phyloP scores from a whole-genome alignment of 2,113 vertebrate genomes.

The Ophthalmolycus amberensis region DNA sequence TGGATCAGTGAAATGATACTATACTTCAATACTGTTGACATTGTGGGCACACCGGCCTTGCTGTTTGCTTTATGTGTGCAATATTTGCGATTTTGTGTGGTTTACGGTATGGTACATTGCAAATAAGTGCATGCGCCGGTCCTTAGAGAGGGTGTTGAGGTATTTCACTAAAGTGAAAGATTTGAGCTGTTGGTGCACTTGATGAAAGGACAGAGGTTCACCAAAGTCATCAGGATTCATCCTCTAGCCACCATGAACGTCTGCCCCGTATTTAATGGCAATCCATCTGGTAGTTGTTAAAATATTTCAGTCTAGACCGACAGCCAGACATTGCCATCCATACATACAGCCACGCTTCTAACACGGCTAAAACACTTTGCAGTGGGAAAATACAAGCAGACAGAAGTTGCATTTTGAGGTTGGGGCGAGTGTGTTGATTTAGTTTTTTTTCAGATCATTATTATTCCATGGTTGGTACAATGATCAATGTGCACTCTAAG shows the following conservation, averaged over 20 bases:
- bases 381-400: constrained; percentile 48
- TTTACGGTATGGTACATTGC: background rate
- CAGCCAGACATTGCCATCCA: background rate
- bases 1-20: too few species aligned
- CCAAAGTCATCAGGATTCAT: background rate
- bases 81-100: background rate
- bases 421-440: constrained; percentile 60
- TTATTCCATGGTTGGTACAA: constrained; percentile 60
- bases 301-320: constrained; percentile 13
- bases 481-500: constrained; percentile 54
- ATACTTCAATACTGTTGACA: background rate
- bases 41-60: background rate
- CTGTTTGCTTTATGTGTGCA: background rate
- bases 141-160: background rate
- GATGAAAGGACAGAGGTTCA: background rate
- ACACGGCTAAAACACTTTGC: constrained; percentile 14
- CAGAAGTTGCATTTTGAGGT: constrained; percentile 43
- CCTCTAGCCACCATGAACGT: background rate
- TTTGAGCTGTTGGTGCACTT: background rate
- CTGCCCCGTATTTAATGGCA: background rate
- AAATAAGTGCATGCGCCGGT: background rate
- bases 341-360: constrained; percentile 13
- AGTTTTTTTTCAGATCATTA: constrained; percentile 59
- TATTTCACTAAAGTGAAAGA: background rate
- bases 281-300: background rate